Evolutionary conservation across 1,140 invertebrate species (phyloP).

Genomic region (Amphibalanus amphitrite): DNA sequence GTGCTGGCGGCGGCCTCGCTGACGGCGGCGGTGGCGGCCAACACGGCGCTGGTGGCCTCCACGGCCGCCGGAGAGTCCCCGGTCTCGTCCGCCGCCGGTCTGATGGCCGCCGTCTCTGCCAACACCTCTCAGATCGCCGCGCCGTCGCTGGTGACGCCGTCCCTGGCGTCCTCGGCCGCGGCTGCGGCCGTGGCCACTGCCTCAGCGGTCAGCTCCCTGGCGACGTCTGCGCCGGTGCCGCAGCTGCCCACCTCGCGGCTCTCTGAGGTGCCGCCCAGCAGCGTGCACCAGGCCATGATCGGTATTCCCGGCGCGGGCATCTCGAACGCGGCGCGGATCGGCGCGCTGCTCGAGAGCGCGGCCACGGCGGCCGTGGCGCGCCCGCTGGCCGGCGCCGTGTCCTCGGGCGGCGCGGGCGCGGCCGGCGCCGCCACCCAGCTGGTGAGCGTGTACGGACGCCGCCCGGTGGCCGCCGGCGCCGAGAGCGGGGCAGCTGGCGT

Average conservation of each 20-base stretch:
- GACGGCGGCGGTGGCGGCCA: not conserved
- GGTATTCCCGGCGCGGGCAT: conserved; percentile 20
- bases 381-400: not conserved
- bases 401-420: too few species aligned
- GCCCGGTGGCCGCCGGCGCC: too few species aligned
- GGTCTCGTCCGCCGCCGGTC: not conserved
- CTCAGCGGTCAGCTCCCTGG: not conserved
- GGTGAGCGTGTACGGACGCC: not conserved
- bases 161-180: not conserved
- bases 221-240: too few species aligned
- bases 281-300: conserved; percentile 19
- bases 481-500: too few species aligned
- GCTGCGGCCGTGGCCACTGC: too few species aligned
- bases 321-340: not conserved
- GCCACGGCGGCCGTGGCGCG: not conserved
- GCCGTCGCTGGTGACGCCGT: too few species aligned
- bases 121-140: not conserved
- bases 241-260: not conserved
- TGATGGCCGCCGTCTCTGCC: not conserved
- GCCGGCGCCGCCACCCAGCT: not conserved
- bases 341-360: not conserved
- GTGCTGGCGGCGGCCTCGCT: not conserved
- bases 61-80: too few species aligned
- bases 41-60: not conserved
- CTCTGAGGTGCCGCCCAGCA: conserved; percentile 19